Base-by-base conservation (phyloP, 2,797 vertebrate species). In the Sphenodon punctatus region DNA sequence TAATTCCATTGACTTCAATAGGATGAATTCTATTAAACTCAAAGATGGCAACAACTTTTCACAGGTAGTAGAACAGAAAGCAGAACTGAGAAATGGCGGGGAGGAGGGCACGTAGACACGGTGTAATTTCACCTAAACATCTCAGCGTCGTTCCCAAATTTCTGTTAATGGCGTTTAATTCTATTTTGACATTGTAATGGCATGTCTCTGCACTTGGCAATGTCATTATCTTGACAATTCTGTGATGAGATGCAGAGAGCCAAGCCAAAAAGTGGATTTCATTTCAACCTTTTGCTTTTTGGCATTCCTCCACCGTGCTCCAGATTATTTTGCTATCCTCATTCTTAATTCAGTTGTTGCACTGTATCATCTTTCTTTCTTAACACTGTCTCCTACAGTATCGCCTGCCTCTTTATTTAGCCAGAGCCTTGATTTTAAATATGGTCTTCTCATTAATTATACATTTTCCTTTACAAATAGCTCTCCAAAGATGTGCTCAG, bases 141-240 rank as follows among this genome's bases (percentile, higher is more conserved):
- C 48, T 64, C 23, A 34, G 51, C 74, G 45, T 58, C 43, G 84
- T 79, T 76, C 72, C 48, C 67, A 66, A 60, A 51, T 45, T 25
- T 45, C 75, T 84, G 73, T 77, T 84, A 82, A 78, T 80, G 67
- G 25, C 69, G 49, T 78, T 89, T 82, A 43, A 66, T 75, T 85
- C 55, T 34, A 53, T 74, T 76, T 46, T 75, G 89, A 83, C 72
- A 87, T 70, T 80, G 67, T 84, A 89, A 87, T 77, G 67, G 41
- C 69, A 74, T 72, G 71, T 88, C 75, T 51, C 32, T 80, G 60
- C 77, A 61, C 63, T 91, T 84, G 51, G 32, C 55, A 85, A 42
- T 75, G 72, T 82, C 72, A 85, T 86, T 82, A 68, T 66, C 75
- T 80, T 86, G 87, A 76, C 69, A 82, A 63, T 78, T 70, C 15